Evolutionary conservation across 2,113 vertebrate species (phyloP), one percentile per base, ranked within the genome.

Genomic region (Baryphthengus martii): DNA sequence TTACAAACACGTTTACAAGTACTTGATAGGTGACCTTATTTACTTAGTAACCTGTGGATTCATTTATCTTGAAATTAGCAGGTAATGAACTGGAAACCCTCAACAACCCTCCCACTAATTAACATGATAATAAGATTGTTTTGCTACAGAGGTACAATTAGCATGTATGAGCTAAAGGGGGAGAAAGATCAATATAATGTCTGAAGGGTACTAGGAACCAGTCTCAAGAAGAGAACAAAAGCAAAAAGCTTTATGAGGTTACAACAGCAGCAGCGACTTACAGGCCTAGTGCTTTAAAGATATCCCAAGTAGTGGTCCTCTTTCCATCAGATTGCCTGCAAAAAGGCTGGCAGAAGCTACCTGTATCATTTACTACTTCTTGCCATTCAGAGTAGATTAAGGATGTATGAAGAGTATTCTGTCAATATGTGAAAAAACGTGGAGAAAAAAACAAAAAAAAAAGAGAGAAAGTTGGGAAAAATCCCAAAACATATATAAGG

Each of bases 1-100:
- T 99, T 98, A 99, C 98, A 98, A 99, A 99, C 98, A 99, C 98
- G 96, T 98, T 98, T 98, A 98, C 98, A 98, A 98, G 97, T 97
- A 97, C 98, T 97, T 98, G 98, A 98, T 98, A 98, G 98, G 98
- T 98, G 97, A 98, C 98, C 98, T 98, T 98, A 98, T 98, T 98
- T 98, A 97, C 98, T 98, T 98, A 98, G 98, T 95, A 98, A 98
- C 98, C 98, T 97, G 97, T 97, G 96, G 98, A 98, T 99, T 98
- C 97, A 98, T 99, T 99, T 98, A 98, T 98, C 98, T 98, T 98
- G 97, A 98, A 98, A 98, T 98, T 98, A 98, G 98, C 95, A 98
- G 97, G 98, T 98, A 98, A 99, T 98, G 98, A 98, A 98, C 97
- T 98, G 97, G 98, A 99, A 98, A 98, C 98, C 97, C 97, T 96